Evolutionary conservation across 2,888 invertebrate species (phyloP).

Genomic region (Euclidia mi): DNA sequence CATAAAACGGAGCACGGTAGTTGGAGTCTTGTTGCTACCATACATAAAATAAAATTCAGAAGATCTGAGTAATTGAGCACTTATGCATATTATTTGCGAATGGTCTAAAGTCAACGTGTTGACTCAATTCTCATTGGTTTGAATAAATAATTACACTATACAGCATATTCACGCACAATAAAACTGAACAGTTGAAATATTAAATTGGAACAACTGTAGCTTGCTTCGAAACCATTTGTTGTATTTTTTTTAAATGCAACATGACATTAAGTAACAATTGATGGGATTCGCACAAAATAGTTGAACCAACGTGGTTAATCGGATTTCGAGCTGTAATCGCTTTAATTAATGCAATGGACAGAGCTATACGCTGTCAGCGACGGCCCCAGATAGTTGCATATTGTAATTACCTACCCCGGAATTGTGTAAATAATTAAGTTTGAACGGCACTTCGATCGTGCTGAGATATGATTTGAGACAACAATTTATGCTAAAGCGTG

Average conservation of each 20-base stretch:
- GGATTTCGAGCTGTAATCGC: conserved; percentile 65
- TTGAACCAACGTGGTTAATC: conserved; percentile 65
- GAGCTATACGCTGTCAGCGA: conserved; percentile 54
- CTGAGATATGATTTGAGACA: conserved; percentile 12
- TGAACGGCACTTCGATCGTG: conserved; percentile 10
- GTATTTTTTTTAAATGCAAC: conserved; percentile 34
- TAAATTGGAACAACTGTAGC: not conserved
- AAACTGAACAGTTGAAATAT: not conserved
- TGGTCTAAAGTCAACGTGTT: too few relatives aligned
- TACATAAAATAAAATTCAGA: too few relatives aligned
- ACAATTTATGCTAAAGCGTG: not conserved
- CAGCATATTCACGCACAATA: not conserved
- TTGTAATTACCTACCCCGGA: conserved; percentile 37
- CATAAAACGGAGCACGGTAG: conserved; percentile 1
- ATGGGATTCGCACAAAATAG: conserved; percentile 62
- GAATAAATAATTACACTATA: not conserved
- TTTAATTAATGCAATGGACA: conserved; percentile 68
- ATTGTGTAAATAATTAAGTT: conserved; percentile 41
- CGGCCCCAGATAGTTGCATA: conserved; percentile 38
- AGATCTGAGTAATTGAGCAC: too few relatives aligned
- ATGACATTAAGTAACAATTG: conserved; percentile 57
- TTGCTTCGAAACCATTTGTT: not conserved
- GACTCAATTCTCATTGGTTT: not conserved
- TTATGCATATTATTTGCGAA: too few relatives aligned
- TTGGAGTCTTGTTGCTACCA: not conserved